Percentiles rank a stretch among this genome's conserved stretches.
These are phyloP conservation scores for Equus quagga DNA, from an alignment of 2,113 vertebrate species.

Conservation along the genomic window DNA sequence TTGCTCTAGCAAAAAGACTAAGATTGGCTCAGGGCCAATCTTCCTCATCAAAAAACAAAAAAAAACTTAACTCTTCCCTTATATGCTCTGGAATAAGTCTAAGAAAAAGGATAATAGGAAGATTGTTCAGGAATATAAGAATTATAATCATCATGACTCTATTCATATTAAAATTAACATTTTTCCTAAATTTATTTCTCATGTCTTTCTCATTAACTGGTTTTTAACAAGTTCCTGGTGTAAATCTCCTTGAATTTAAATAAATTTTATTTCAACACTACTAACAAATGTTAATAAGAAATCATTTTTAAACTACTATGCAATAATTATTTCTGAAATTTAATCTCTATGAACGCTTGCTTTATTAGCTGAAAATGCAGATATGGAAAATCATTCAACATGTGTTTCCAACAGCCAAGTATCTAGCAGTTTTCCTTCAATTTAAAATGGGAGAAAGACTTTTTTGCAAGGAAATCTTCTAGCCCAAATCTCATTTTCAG, in stretches of 20 bases:
- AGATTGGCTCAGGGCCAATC: too few species aligned
- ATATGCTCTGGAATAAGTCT: background rate
- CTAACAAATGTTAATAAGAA: background rate
- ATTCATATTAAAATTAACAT: slow-evolving; percentile 32
- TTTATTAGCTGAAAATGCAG: slow-evolving; percentile 37
- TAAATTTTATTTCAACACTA: slow-evolving; percentile 25
- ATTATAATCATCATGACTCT: background rate
- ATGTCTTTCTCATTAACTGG: background rate
- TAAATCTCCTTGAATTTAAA: background rate
- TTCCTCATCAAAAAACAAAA: too few species aligned
- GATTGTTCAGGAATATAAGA: background rate
- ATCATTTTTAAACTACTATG: background rate
- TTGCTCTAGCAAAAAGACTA: too few species aligned
- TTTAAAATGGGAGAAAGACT: background rate
- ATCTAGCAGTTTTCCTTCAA: background rate
- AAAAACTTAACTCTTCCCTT: background rate
- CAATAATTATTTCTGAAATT: slow-evolving; percentile 41
- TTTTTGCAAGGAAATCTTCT: slow-evolving; percentile 1
- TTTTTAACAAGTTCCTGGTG: background rate
- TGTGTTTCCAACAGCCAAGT: background rate
- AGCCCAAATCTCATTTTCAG: background rate
- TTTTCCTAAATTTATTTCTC: background rate
- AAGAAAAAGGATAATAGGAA: background rate
- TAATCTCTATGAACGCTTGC: background rate
- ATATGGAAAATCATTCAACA: background rate